Evolutionary conservation across 2,888 invertebrate genomes (phyloP).

Genomic region (Drosophila borborema): DNA sequence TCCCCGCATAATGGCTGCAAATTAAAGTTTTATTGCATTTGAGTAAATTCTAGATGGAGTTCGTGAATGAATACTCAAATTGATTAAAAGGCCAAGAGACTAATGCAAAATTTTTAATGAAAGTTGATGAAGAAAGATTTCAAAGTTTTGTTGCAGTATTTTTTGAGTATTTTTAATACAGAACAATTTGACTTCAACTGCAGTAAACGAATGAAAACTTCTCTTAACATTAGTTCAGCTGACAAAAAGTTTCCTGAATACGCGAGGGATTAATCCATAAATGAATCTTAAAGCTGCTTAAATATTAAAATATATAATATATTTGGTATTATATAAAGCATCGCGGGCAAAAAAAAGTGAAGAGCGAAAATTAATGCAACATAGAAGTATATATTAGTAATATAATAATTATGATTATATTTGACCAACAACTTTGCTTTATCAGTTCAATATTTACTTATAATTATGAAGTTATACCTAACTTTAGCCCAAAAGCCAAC

Average conservation of each 20-base stretch:
- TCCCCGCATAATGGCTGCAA: slow-evolving; percentile 14
- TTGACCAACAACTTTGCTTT: neutral
- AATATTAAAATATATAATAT: neutral
- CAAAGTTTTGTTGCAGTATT: neutral
- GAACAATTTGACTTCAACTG: too few relatives aligned
- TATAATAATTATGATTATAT: neutral
- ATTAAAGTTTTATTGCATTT: slow-evolving; percentile 1
- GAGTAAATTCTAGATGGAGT: neutral
- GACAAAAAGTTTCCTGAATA: neutral
- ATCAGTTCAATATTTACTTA: neutral
- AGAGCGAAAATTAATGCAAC: too few relatives aligned
- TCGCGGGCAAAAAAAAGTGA: too few relatives aligned
- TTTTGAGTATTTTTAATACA: neutral
- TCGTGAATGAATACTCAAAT: neutral
- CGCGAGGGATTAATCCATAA: neutral
- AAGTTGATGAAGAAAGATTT: neutral
- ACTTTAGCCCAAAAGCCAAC: neutral
- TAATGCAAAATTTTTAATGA: neutral
- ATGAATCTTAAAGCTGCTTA: neutral
- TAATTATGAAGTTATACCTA: too few relatives aligned
- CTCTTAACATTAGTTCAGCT: too few relatives aligned
- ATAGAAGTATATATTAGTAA: neutral
- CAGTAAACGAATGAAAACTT: too few relatives aligned
- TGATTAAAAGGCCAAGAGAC: neutral
- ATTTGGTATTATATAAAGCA: neutral